Conservation (phyloP, 2,888 invertebrate genomes). For the Plebejus melissa region DNA sequence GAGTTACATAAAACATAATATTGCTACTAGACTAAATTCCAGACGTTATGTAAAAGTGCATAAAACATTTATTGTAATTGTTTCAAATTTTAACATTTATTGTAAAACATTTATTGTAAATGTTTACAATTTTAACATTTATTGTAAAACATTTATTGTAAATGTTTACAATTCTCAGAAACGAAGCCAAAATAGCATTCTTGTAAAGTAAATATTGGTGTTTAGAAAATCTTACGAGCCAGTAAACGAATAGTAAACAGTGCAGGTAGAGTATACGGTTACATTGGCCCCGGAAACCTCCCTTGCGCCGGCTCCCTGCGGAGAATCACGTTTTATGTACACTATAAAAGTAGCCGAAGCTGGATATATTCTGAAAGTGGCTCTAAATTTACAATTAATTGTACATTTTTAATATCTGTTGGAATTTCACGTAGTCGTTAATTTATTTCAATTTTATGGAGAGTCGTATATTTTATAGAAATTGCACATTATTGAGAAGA, state of each 20-base stretch:
- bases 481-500: too few relatives aligned
- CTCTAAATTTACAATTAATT: slow-evolving; percentile 16
- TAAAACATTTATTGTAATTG: too few relatives aligned
- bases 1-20: too few relatives aligned
- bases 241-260: neutral
- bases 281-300: neutral
- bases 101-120: too few relatives aligned
- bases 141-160: too few relatives aligned
- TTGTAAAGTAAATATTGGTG: slow-evolving; percentile 1
- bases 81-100: too few relatives aligned
- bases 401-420: slow-evolving; percentile 28
- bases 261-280: neutral
- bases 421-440: slow-evolving; percentile 25
- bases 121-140: too few relatives aligned
- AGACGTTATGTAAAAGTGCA: too few relatives aligned
- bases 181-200: neutral
- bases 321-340: slow-evolving; percentile 18
- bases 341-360: slow-evolving; percentile 14
- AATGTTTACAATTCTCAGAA: neutral
- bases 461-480: too few relatives aligned
- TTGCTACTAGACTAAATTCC: too few relatives aligned
- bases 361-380: neutral
- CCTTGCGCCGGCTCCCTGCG: neutral
- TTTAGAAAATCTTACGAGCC: neutral
- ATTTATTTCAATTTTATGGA: neutral